Evolutionary conservation across 2,113 vertebrate genomes (phyloP), one percentile per base, ranked within the genome.

Genomic region (Paraplagusia blochii): DNA sequence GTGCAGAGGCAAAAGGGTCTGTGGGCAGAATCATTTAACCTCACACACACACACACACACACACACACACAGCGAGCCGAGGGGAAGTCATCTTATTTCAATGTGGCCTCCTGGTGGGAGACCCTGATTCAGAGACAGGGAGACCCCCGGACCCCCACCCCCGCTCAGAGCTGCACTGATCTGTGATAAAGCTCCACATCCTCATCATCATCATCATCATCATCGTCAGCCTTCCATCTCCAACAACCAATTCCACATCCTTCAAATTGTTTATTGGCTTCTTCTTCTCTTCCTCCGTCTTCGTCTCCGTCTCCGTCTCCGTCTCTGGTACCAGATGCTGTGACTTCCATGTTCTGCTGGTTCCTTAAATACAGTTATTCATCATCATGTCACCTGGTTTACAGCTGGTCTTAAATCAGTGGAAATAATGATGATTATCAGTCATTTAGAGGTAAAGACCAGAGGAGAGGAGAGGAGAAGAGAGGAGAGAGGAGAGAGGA

Each of bases 161-260:
- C 77, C 71, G 61, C 81, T 82, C 74, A 58, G 70, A 72, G 78
- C 71, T 78, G 63, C 80, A 85, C 82, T 87, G 83, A 88, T 91
- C 88, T 88, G 85, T 90, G 87, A 90, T 90, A 85, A 87, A 90
- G 84, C 82, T 76, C 76, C 68, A 70, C 65, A 29, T 66, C 69
- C 59, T 63, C 77, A 72, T 85, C 81, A 75, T 80, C 77, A 72
- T 85, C 81, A 75, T 80, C 76, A 75, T 83, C 85, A 85, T 84
- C 82, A 74, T 73, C 80, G 6, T 29, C 22, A 29, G 22, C 22
- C 6, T 70, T 79, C 80, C 77, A 76, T 79, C 72, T 84, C 80
- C 69, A 80, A 84, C 88, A 90, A 87, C 88, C 89, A 88, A 88
- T 89, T 91, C 71, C 81, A 86, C 77, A 80, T 82, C 79, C 58